These are phyloP conservation scores for Typhlomys cinereus DNA, from an alignment of 2,113 vertebrate genomes.

Conservation along the genomic window DNA sequence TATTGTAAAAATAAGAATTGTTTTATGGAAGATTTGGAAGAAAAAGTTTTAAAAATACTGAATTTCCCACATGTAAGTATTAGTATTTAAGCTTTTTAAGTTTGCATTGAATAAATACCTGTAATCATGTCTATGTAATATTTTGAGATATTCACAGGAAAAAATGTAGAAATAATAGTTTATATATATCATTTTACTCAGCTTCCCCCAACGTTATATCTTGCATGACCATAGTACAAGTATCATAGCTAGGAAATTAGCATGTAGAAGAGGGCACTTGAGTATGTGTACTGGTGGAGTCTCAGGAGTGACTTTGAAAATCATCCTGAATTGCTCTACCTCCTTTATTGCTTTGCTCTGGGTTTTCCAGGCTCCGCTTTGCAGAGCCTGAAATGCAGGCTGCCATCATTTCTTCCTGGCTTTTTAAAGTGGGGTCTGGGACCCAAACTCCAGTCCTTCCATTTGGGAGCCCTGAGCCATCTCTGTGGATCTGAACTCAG, in stretches of 20 bases:
- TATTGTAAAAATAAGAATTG: conserved; percentile 47
- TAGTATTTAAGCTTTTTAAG: background rate
- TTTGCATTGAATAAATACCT: background rate
- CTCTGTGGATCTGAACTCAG: too few relatives aligned
- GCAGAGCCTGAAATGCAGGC: too few relatives aligned
- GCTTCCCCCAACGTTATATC: background rate
- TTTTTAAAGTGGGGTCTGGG: too few relatives aligned
- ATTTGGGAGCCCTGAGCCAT: too few relatives aligned
- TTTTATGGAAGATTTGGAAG: conserved; percentile 17
- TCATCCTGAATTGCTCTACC: too few relatives aligned
- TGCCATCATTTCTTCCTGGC: too few relatives aligned
- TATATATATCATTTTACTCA: background rate
- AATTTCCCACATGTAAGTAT: background rate
- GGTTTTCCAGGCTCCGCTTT: too few relatives aligned
- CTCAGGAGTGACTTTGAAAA: too few relatives aligned
- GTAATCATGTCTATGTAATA: background rate
- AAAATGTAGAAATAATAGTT: background rate
- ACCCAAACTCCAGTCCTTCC: too few relatives aligned
- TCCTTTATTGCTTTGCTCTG: too few relatives aligned
- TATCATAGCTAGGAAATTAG: background rate
- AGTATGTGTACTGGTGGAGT: too few relatives aligned
- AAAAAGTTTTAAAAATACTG: background rate
- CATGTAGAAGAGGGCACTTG: too few relatives aligned
- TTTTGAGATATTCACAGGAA: conserved; percentile 26
- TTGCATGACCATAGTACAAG: background rate